These are phyloP conservation scores for Enteromius anoplus DNA, from an alignment of 2,797 vertebrate species.

Conservation along the genomic window DNA sequence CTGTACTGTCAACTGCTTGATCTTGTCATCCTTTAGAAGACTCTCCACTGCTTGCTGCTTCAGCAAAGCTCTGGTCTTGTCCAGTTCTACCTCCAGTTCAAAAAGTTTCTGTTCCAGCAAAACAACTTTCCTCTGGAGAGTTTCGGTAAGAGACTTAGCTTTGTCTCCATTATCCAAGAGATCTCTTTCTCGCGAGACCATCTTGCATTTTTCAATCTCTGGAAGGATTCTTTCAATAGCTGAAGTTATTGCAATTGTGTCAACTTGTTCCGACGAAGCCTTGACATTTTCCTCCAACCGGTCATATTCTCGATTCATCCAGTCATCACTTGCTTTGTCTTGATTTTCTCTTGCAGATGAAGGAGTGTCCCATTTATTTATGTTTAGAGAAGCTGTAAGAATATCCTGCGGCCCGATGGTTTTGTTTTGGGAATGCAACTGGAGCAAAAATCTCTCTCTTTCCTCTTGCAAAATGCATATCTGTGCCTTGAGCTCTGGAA, in stretches of 20 bases:
- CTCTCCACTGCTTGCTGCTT: constrained; percentile 81
- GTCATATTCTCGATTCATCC: constrained; percentile 59
- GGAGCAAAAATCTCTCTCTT: constrained; percentile 66
- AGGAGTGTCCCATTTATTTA: constrained; percentile 6
- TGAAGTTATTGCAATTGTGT: constrained; percentile 28
- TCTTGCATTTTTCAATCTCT: not conserved
- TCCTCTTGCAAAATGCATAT: constrained; percentile 75
- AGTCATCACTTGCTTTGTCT: constrained; percentile 50
- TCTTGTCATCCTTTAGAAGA: constrained; percentile 78
- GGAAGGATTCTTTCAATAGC: not conserved
- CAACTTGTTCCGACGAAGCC: constrained; percentile 52
- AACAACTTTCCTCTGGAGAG: constrained; percentile 82
- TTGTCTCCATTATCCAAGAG: constrained; percentile 25
- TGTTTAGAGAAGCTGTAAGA: constrained; percentile 44
- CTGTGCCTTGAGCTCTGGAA: constrained; percentile 75
- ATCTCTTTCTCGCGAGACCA: not conserved
- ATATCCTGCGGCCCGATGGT: constrained; percentile 34
- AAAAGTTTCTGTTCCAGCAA: constrained; percentile 83
- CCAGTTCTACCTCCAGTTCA: constrained; percentile 79
- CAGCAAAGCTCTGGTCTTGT: constrained; percentile 74
- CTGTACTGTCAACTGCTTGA: constrained; percentile 76
- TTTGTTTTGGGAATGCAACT: constrained; percentile 65
- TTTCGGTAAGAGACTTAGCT: constrained; percentile 38
- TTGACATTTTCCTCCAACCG: constrained; percentile 54
- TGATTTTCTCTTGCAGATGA: constrained; percentile 25